Percentiles rank a stretch among this genome's conserved stretches.
phyloP scores from a whole-genome alignment of 2,797 vertebrate genomes.

The Chloroceryle amazona region DNA sequence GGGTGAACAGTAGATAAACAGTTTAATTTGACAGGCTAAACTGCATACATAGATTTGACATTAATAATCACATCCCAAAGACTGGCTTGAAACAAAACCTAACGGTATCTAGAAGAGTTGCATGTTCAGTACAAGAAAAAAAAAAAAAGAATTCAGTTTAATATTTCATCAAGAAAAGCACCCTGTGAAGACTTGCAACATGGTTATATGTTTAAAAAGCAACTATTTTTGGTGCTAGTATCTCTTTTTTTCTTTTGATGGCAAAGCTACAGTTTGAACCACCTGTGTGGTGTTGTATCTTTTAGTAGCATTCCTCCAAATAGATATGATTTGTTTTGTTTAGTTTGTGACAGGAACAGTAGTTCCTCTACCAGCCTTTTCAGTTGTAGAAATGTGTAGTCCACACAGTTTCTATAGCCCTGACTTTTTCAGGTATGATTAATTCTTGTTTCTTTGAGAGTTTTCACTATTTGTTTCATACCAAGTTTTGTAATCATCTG shows the following conservation, averaged over 20 bases:
- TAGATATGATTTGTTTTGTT: constrained; percentile 48
- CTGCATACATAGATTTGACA: neutral
- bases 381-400: constrained; percentile 4
- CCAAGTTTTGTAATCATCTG: neutral
- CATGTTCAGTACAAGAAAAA: neutral
- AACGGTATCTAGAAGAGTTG: neutral
- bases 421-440: neutral
- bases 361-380: constrained; percentile 47
- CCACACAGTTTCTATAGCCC: constrained; percentile 5
- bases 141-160: neutral
- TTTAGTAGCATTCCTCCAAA: constrained; percentile 56
- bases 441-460: constrained; percentile 33
- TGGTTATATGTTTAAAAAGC: constrained; percentile 58
- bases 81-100: constrained; percentile 4
- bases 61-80: constrained; percentile 26
- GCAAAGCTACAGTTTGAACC: constrained; percentile 35
- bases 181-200: constrained; percentile 59
- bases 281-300: neutral
- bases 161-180: constrained; percentile 20
- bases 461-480: constrained; percentile 28
- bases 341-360: constrained; percentile 27
- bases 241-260: constrained; percentile 35
- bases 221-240: constrained; percentile 70
- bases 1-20: neutral
- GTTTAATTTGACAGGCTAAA: neutral